These are phyloP conservation scores for Platalea minor DNA, from an alignment of 2,797 vertebrate genomes.

Conservation along the genomic window DNA sequence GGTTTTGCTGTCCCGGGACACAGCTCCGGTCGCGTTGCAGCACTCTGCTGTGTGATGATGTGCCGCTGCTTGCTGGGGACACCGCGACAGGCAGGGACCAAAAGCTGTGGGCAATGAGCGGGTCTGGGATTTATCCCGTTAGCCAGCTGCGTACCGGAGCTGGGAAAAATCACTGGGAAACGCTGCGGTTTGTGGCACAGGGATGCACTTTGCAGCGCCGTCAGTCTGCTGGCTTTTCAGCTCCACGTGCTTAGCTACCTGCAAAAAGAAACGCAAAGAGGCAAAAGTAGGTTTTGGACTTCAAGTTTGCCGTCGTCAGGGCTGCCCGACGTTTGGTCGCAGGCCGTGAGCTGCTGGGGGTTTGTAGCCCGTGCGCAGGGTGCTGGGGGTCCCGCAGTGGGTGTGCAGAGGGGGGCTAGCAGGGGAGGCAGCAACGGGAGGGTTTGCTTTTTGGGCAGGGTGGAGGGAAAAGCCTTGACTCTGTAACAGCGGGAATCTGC, in stretches of 20 bases:
- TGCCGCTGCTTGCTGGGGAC: neutral
- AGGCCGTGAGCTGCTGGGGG: neutral
- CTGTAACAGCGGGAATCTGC: neutral
- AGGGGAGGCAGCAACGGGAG: neutral
- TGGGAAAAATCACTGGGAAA: neutral
- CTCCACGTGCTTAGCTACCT: neutral
- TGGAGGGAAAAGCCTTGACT: neutral
- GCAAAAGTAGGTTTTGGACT: neutral
- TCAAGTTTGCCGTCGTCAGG: neutral
- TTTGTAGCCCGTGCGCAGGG: neutral
- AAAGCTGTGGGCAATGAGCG: neutral
- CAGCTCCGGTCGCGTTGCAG: neutral
- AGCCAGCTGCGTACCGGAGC: rapidly evolving
- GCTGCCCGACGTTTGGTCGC: rapidly evolving
- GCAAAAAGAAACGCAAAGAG: neutral
- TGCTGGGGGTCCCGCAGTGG: rapidly evolving
- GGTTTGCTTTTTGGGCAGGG: neutral
- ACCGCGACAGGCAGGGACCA: neutral
- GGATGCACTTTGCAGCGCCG: neutral
- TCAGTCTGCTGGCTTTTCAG: neutral
- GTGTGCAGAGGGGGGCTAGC: neutral
- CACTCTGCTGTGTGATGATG: neutral
- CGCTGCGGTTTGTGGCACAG: rapidly evolving
- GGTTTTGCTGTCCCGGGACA: neutral
- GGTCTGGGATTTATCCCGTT: neutral